Evolutionary conservation across 2,113 vertebrate genomes (phyloP).

Genomic region (Varanus salvator): DNA sequence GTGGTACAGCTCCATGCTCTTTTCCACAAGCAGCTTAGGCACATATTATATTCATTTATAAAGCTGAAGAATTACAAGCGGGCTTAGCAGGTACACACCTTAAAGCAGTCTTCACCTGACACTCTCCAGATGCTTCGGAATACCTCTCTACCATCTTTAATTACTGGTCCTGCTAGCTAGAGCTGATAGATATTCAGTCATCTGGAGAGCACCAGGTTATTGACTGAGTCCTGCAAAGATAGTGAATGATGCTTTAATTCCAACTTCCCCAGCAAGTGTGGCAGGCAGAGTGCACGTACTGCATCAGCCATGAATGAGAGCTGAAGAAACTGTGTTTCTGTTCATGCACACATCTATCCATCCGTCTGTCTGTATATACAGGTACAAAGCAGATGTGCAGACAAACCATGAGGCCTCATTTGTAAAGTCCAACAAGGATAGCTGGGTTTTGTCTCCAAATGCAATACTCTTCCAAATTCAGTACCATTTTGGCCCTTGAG

Average conservation of each 20-base stretch:
- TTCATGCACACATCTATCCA: no score
- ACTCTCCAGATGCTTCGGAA: no score
- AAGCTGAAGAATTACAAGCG: background rate
- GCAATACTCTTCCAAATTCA: background rate
- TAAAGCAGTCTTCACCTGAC: no score
- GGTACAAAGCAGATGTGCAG: background rate
- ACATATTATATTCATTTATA: background rate
- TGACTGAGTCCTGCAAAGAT: background rate
- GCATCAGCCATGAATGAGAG: no score
- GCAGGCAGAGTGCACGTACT: background rate
- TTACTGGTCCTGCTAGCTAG: no score
- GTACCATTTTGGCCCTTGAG: background rate
- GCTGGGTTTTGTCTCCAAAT: background rate
- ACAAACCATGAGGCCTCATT: background rate
- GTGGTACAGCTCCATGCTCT: background rate
- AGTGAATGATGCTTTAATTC: background rate
- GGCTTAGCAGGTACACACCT: background rate
- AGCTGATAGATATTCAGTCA: no score
- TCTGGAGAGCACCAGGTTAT: no score
- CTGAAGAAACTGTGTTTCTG: no score
- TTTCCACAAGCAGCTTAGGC: background rate
- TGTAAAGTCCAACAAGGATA: background rate
- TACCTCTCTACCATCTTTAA: no score
- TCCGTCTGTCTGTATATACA: no score
- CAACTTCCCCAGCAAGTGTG: background rate